Conservation (phyloP, 64 coral and sea anemone species). For the Astreopora myriophthalma region DNA sequence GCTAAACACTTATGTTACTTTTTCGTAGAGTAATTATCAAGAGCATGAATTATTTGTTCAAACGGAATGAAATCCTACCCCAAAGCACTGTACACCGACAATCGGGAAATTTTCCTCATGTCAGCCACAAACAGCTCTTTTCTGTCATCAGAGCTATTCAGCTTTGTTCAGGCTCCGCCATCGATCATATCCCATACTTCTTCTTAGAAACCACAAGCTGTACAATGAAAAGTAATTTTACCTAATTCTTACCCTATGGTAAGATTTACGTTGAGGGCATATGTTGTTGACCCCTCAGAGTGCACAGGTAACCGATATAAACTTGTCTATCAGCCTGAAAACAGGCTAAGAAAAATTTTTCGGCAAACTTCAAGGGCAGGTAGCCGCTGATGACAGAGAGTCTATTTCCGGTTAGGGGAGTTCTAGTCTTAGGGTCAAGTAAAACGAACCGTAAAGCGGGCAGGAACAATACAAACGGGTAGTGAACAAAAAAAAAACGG, state of each 20-base stretch:
- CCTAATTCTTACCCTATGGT: background rate
- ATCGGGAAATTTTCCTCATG: background rate
- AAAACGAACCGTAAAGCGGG: background rate
- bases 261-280: background rate
- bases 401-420: constrained; percentile 24
- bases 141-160: constrained; percentile 31
- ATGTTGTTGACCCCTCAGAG: constrained; percentile 11
- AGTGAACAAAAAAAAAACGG: background rate
- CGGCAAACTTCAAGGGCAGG: constrained; percentile 32
- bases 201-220: background rate
- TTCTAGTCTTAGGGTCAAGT: background rate
- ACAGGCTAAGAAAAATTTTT: constrained; percentile 13
- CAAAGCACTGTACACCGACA: background rate
- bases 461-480: background rate
- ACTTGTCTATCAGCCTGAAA: background rate
- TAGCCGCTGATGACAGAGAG: constrained; percentile 40
- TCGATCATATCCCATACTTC: background rate
- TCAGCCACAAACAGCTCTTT: constrained; percentile 1
- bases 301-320: constrained; percentile 1
- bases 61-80: constrained; percentile 10
- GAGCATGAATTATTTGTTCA: constrained; percentile 12
- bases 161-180: background rate
- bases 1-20: background rate
- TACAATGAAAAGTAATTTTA: background rate
- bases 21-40: background rate